A percentile compares a stretch with the other conserved stretches of the same genome.
Evolutionary conservation across 2,797 vertebrate species (phyloP).

Genomic region (Molossus molossus): DNA sequence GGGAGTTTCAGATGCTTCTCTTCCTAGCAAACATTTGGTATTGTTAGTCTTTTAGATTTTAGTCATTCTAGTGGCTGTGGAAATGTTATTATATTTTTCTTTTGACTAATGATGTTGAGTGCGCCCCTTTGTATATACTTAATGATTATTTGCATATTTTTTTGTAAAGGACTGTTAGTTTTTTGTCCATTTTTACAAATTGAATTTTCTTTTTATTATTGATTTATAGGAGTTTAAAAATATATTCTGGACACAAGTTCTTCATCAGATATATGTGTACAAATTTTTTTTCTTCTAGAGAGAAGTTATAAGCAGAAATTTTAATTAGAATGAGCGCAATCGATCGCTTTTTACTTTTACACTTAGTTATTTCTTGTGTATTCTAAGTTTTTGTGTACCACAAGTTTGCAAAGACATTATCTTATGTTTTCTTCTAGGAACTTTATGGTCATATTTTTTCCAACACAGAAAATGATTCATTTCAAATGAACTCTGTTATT

Average conservation of each 20-base stretch:
- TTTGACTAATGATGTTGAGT: background rate
- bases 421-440: slow-evolving; percentile 28
- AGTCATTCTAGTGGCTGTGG: background rate
- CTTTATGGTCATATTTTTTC: slow-evolving; percentile 27
- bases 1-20: background rate
- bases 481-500: slow-evolving; percentile 61
- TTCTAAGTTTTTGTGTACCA: background rate
- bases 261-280: background rate
- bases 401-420: background rate
- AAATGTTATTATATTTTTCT: slow-evolving; percentile 19
- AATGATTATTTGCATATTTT: background rate
- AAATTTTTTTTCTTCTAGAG: background rate
- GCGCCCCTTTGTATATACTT: background rate
- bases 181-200: slow-evolving; percentile 48
- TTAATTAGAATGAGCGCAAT: background rate
- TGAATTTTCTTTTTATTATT: slow-evolving; percentile 38
- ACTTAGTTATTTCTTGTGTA: slow-evolving; percentile 24
- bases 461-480: background rate
- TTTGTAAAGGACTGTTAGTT: background rate
- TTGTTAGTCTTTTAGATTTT: background rate
- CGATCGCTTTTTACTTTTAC: slow-evolving; percentile 38
- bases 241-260: slow-evolving; percentile 21
- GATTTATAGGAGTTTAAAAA: background rate
- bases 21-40: background rate
- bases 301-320: background rate